These are phyloP conservation scores for Drosophila nr. fundita DNA, from an alignment of 2,888 invertebrate genomes.

Conservation along the genomic window DNA sequence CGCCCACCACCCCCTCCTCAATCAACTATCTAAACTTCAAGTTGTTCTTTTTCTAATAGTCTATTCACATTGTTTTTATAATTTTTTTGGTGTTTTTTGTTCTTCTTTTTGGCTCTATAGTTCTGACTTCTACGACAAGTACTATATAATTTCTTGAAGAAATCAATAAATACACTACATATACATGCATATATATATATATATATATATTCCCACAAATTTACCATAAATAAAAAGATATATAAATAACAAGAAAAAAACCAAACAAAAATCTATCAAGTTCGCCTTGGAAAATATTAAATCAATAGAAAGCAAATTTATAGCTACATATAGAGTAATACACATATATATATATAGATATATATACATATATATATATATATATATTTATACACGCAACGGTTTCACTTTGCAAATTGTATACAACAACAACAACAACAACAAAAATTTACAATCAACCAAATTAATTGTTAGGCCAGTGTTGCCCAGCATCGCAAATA, in stretches of 20 bases:
- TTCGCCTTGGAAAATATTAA: constrained; percentile 43
- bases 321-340: constrained; percentile 32
- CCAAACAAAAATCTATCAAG: constrained; percentile 39
- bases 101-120: constrained; percentile 22
- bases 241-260: constrained; percentile 29
- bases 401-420: constrained; percentile 76
- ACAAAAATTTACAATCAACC: constrained; percentile 61
- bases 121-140: constrained; percentile 62
- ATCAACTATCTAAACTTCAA: constrained; percentile 21
- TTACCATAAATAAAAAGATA: constrained; percentile 36
- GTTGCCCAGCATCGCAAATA: constrained; percentile 50
- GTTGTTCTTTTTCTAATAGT: constrained; percentile 37
- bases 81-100: constrained; percentile 16
- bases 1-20: neutral
- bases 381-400: constrained; percentile 64
- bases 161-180: constrained; percentile 46
- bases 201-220: constrained; percentile 32
- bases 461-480: constrained; percentile 50
- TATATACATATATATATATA: constrained; percentile 34
- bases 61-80: neutral
- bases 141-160: constrained; percentile 63
- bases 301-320: constrained; percentile 41
- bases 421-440: constrained; percentile 67
- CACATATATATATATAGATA: constrained; percentile 24
- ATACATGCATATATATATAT: constrained; percentile 28